Evolutionary conservation across 1,140 invertebrate species (phyloP).

Genomic region (Geopemphigus sp.): DNA sequence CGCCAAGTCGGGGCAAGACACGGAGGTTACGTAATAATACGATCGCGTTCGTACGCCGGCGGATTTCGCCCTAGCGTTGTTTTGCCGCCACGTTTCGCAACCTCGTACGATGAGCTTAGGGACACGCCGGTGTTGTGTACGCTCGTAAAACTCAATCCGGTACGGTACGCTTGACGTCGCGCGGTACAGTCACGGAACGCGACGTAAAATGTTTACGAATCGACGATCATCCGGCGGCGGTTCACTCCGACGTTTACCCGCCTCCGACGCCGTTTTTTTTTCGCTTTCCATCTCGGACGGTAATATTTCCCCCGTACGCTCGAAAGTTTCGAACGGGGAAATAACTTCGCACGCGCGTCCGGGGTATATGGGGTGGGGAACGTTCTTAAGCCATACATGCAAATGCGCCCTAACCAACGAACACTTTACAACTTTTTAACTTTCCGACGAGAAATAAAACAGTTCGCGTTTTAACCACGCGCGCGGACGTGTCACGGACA

Average conservation of each 20-base stretch:
- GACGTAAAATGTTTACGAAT: too few species aligned
- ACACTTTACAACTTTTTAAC: constrained; percentile 31
- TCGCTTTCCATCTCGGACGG: not conserved
- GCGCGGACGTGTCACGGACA: not conserved
- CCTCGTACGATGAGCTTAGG: constrained; percentile 20
- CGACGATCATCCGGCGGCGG: too few species aligned
- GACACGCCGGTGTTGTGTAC: constrained; percentile 20
- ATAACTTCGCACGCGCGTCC: not conserved
- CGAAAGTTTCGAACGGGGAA: constrained; percentile 10
- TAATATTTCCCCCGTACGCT: not conserved
- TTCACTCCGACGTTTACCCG: too few species aligned
- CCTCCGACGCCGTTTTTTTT: too few species aligned
- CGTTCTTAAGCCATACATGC: constrained; percentile 11
- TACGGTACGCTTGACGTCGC: not conserved
- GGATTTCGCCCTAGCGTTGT: not conserved
- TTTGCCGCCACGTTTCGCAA: constrained; percentile 11
- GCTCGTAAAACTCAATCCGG: constrained; percentile 25
- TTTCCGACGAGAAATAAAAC: constrained; percentile 6
- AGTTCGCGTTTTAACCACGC: constrained; percentile 20
- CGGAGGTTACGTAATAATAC: too few species aligned
- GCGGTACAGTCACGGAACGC: too few species aligned
- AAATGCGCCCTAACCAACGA: constrained; percentile 28
- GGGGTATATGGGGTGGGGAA: too few species aligned
- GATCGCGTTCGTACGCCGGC: too few species aligned
- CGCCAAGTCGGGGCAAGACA: too few species aligned